Conservation (phyloP, 30 jellyfish, hydroid and myxozoan species). For the Aurelia aurita region DNA sequence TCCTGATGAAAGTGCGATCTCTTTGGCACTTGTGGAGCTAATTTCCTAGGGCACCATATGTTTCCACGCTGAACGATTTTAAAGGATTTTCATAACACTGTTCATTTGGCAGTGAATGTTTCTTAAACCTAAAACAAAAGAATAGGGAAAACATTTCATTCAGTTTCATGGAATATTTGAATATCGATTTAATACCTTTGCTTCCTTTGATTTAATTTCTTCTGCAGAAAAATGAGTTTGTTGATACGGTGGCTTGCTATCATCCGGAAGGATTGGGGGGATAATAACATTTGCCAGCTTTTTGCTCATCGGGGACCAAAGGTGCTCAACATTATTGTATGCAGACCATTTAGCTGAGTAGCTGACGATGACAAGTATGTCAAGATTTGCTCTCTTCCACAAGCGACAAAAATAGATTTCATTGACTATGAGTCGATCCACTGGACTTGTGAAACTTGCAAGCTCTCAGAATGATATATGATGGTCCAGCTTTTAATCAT, state of each 20-base stretch:
- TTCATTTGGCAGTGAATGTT: not conserved
- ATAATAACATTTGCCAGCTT: not conserved
- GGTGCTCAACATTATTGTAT: not conserved
- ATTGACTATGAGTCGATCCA: constrained; percentile 10
- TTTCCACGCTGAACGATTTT: too few species aligned
- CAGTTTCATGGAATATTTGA: not conserved
- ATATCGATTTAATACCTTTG: constrained; percentile 24
- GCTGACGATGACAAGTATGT: not conserved
- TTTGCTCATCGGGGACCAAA: constrained; percentile 17
- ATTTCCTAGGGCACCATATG: too few species aligned
- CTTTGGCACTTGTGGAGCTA: too few species aligned
- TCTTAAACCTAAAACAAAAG: too few species aligned
- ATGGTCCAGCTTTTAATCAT: constrained; percentile 32
- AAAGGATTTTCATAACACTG: not conserved
- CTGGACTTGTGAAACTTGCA: constrained; percentile 16
- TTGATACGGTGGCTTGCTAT: not conserved
- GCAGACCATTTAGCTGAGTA: not conserved
- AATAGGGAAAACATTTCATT: too few species aligned
- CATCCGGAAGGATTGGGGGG: not conserved
- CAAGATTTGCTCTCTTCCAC: not conserved
- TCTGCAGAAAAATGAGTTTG: not conserved
- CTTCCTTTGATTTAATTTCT: constrained; percentile 13
- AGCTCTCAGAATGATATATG: not conserved
- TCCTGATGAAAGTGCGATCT: too few species aligned
- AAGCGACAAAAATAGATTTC: not conserved